A percentile compares a stretch with the other conserved stretches of the same genome.
These are phyloP conservation scores for Stercorarius parasiticus DNA, from an alignment of 2,113 vertebrate species.

Conservation along the genomic window DNA sequence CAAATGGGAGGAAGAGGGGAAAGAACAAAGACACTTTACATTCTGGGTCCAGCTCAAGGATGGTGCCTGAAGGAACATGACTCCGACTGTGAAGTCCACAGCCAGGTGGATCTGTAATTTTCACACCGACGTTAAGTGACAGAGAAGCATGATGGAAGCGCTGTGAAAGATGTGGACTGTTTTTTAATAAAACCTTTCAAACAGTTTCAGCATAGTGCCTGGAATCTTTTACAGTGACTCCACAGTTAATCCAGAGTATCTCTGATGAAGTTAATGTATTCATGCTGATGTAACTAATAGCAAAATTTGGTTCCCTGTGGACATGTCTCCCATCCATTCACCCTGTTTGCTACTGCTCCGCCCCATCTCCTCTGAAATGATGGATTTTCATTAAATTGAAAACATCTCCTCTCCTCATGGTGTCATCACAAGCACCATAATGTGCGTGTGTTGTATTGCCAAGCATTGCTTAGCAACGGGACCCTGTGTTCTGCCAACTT, in stretches of 20 bases:
- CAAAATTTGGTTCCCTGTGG: neutral
- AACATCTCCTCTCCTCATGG: conserved; percentile 13
- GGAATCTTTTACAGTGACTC: neutral
- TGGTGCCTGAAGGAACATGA: neutral
- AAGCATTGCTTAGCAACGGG: conserved; percentile 72
- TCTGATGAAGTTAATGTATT: neutral
- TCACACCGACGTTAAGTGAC: neutral
- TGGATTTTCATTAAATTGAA: conserved; percentile 29
- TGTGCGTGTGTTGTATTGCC: conserved; percentile 15
- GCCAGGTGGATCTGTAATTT: neutral
- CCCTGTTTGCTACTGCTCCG: neutral
- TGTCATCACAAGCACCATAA: conserved; percentile 50
- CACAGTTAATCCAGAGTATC: neutral
- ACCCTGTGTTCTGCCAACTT: conserved; percentile 72
- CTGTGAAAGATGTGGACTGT: neutral
- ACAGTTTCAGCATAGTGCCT: neutral
- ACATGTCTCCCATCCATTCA: neutral
- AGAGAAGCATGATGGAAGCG: neutral
- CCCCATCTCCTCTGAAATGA: neutral
- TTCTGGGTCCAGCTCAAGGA: neutral
- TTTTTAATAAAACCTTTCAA: neutral
- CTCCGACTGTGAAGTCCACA: neutral
- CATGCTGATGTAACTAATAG: neutral
- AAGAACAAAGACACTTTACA: neutral
- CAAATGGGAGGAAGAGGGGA: neutral